Conservation (phyloP, 2,113 vertebrate species). For the Platysteira castanea region DNA sequence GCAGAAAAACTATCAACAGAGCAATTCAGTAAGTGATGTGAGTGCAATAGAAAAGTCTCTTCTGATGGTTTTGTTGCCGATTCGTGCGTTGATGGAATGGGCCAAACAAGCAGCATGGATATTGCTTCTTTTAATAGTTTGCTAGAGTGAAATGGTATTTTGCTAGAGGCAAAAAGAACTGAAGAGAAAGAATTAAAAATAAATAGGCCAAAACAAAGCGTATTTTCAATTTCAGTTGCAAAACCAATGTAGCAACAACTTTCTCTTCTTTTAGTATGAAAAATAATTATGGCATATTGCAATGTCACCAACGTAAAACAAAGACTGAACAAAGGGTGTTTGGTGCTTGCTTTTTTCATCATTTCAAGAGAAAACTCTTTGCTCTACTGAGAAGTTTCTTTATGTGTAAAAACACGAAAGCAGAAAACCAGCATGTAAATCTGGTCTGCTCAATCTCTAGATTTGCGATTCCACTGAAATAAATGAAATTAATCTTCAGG, state of each 20-base stretch:
- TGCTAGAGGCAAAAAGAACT: constrained; percentile 35
- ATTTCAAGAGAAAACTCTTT: background rate
- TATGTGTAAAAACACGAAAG: background rate
- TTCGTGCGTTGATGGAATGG: background rate
- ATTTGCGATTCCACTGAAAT: background rate
- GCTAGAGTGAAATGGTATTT: background rate
- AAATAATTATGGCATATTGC: constrained; percentile 29
- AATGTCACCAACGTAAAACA: background rate
- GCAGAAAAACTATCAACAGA: background rate
- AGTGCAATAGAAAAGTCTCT: background rate
- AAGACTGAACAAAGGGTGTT: background rate
- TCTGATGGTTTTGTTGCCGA: background rate
- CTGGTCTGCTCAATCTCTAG: background rate
- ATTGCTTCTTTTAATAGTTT: constrained; percentile 9
- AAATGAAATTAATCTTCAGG: background rate
- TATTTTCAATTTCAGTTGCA: constrained; percentile 57
- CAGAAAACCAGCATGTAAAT: background rate
- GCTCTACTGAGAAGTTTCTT: background rate
- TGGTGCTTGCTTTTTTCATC: background rate
- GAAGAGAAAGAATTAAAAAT: constrained; percentile 61
- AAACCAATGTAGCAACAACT: constrained; percentile 27
- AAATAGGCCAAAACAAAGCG: constrained; percentile 59
- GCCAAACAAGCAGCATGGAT: background rate
- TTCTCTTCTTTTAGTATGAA: constrained; percentile 27
- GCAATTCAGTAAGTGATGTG: background rate